Evolutionary conservation across 2,797 vertebrate genomes (phyloP).

Genomic region (Bradypodion pumilum): DNA sequence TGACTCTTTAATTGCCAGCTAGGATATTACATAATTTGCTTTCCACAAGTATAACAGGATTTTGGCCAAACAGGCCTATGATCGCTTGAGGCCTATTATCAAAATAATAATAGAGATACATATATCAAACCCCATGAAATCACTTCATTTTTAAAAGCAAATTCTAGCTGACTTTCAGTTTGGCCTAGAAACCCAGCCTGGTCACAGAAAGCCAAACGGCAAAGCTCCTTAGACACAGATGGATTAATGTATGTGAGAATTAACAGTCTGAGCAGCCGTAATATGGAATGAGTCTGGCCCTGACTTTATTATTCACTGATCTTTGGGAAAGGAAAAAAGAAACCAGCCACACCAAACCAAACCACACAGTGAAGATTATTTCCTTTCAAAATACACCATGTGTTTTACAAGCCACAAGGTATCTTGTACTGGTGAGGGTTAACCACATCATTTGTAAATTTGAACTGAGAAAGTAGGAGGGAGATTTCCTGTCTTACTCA

Average conservation of each 20-base stretch:
- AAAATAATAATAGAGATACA: background rate
- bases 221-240: conserved; percentile 29
- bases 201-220: conserved; percentile 18
- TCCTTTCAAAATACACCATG: background rate
- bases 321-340: background rate
- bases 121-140: background rate
- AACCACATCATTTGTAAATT: conserved; percentile 5
- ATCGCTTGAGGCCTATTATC: background rate
- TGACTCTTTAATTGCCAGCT: too few relatives aligned
- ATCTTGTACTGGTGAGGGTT: background rate
- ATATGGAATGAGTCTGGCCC: conserved; percentile 6
- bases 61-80: too few relatives aligned
- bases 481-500: conserved; percentile 11
- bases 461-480: background rate
- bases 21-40: too few relatives aligned
- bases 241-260: conserved; percentile 2
- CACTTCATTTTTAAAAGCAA: background rate
- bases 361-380: too few relatives aligned
- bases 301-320: background rate
- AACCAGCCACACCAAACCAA: background rate
- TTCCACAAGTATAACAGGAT: too few relatives aligned
- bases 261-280: background rate
- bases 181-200: conserved; percentile 17
- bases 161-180: background rate
- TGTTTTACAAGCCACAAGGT: conserved; percentile 13